Base-by-base conservation (phyloP, 1,140 invertebrate genomes). In the Thaumatotibia leucotreta region DNA sequence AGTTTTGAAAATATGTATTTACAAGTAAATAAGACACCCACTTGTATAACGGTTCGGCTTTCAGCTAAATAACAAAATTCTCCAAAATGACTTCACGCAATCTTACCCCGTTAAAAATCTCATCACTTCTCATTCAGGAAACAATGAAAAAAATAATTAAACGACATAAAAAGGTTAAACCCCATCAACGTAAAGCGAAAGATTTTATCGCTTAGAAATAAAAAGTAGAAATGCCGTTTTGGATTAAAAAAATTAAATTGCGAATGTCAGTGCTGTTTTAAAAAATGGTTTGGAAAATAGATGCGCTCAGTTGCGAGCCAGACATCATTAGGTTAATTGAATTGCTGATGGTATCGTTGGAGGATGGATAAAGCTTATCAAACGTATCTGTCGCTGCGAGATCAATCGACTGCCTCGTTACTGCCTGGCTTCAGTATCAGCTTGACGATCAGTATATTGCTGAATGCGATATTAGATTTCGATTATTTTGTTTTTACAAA, bases 241-340 rank as follows among this genome's bases (percentile, higher is more conserved):
- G 52, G 24, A 31, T 58, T 58, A 27, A 58, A 58, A 27, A n/a
- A 27, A 0, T 27, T n/a, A 58, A 58, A 58, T 58, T 58, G 52
- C 52, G 52, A 27, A 27, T 29, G 52, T 58, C 24, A 24, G 33
- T 49, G 10, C 52, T 27, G 52, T 58, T 58, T 58, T 58, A 29
- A 58, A 58, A 58, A 58, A 62, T 62, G 29, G 31, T 4, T 35
- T 31, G 31, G 8, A 58, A 58, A 58, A 62, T 62, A 62, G 31
- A 35, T 35, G 61, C 24, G 39, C 52, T 29, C 27, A 27, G 23
- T 58, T 31, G 29, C 63, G 65, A 69, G 64, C 65, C 63, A 73
- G 68, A 74, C 74, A 77, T 83, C 82, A 82, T 83, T 82, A 83
- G 72, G 70, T 75, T 84, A 83, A 84, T 84, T 83, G 80, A 84